Evolutionary conservation across 92 coral and sea anemone genomes (phyloP).

Genomic region (Parazoanthus atlanticus): DNA sequence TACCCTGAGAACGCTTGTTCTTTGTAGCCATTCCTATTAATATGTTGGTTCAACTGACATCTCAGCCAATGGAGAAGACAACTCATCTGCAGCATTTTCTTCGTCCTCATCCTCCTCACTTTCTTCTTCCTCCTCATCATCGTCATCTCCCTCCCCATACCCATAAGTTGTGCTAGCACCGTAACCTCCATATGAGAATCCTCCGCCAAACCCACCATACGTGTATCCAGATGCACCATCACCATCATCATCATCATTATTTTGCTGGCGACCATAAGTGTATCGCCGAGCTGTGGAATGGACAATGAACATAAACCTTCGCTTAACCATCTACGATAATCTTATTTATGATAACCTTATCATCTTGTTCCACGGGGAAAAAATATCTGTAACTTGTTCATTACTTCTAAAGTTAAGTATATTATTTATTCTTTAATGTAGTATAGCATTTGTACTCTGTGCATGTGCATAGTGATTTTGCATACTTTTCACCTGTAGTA

Average conservation of each 20-base stretch:
- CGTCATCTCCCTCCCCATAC: not conserved
- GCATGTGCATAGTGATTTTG: no score
- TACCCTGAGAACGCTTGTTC: not conserved
- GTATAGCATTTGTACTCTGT: no score
- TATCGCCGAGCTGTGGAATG: conserved; percentile 70
- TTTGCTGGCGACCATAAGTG: conserved; percentile 79
- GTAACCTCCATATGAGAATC: not conserved
- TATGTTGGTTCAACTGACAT: not conserved
- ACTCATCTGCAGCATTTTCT: not conserved
- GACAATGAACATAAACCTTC: not conserved
- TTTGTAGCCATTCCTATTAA: not conserved
- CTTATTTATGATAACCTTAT: no score
- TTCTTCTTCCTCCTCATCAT: not conserved
- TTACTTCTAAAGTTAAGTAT: no score
- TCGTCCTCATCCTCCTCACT: not conserved
- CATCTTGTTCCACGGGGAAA: no score
- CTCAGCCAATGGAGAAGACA: not conserved
- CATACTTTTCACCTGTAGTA: no score
- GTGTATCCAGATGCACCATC: conserved; percentile 41
- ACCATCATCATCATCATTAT: conserved; percentile 59
- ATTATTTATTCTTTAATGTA: no score
- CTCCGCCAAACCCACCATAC: conserved; percentile 61
- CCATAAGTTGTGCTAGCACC: not conserved
- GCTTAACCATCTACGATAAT: no score
- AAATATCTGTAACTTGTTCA: no score